Percentiles rank a stretch among this genome's conserved stretches.
phyloP scores from a whole-genome alignment of 2,113 vertebrate species.

The Circaetus cinerascens region DNA sequence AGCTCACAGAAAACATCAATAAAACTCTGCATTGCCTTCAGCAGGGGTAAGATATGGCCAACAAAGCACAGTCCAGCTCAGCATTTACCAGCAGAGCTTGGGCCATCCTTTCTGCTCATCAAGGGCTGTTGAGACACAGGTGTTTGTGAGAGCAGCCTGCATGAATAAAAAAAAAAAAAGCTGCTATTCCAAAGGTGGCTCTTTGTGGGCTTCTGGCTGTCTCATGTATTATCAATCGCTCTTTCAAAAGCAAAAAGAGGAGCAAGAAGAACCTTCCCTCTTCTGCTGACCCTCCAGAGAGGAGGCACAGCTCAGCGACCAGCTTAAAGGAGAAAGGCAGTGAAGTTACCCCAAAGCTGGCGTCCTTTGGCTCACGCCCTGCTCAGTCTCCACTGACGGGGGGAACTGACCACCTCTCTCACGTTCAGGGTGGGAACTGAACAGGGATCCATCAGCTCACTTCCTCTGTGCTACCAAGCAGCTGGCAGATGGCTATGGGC shows the following conservation, averaged over 20 bases:
- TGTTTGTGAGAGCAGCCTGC: not conserved
- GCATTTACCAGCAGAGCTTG: not conserved
- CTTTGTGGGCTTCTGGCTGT: not conserved
- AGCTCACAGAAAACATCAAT: not conserved
- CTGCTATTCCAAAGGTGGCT: not conserved
- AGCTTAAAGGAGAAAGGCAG: not conserved
- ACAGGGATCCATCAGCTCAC: not conserved
- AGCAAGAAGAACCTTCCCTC: not conserved
- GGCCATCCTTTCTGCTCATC: not conserved
- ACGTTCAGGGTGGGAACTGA: not conserved
- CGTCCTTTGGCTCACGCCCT: not conserved
- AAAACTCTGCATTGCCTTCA: not conserved
- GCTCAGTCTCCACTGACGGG: not conserved
- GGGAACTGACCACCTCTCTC: not conserved
- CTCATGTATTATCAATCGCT: fast-evolving
- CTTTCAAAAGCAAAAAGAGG: not conserved
- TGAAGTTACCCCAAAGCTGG: not conserved
- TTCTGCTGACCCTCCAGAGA: not conserved
- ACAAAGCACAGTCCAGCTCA: not conserved
- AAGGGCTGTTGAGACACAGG: not conserved
- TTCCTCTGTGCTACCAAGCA: not conserved
- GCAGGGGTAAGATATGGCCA: not conserved
- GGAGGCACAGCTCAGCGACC: not conserved
- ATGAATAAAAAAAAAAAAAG: not conserved
- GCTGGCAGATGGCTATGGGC: not conserved